Evolutionary conservation across 2,113 vertebrate genomes (phyloP), one percentile per base, ranked within the genome.

Genomic region (Trematocara macrostoma): DNA sequence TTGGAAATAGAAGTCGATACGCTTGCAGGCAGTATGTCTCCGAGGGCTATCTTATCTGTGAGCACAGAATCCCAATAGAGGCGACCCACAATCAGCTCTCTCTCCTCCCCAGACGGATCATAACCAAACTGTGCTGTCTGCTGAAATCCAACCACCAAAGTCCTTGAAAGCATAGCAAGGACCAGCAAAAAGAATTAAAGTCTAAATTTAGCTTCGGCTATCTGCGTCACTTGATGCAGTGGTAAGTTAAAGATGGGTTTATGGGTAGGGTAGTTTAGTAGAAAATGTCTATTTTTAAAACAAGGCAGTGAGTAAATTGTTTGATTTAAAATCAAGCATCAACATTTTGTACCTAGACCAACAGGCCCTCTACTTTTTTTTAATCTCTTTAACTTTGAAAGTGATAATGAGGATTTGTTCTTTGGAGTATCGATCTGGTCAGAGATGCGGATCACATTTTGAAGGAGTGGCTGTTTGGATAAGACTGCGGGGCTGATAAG

Each of bases 371-470:
- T 88, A 74, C 23, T 47, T 5, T 47, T 79, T 53, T 85, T 53
- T 31, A 26, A 84, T 67, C 71, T 78, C 11, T 20, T 88, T 91
- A 85, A 91, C 91, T 89, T 90, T 90, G 89, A 90, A 86, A 88
- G 61, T 61, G 71, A 81, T 59, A 78, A 85, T 86, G 81, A 59
- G 42, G 78, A 83, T 88, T 67, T 56, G 78, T 85, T 91, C 79
- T 26, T 71, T 55, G 55, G 7, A 4, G 8, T 79, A 93, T 92
- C 8, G 87, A 94, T 93, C 71, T 18, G 64, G 84, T 56, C 84
- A 81, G 74, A 90, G 87, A 94, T 88, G 81, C 80, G 47, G 90
- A 91, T 93, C 89, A 81, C 89, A 91, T 94, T 92, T 76, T 40
- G 53, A 86, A 81, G 85, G 88, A 91, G 89, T 83, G 89, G 78